Percentiles rank a stretch among this genome's conserved stretches.
These are phyloP conservation scores for Eulithis testata DNA, from an alignment of 2,888 invertebrate species.

Conservation along the genomic window DNA sequence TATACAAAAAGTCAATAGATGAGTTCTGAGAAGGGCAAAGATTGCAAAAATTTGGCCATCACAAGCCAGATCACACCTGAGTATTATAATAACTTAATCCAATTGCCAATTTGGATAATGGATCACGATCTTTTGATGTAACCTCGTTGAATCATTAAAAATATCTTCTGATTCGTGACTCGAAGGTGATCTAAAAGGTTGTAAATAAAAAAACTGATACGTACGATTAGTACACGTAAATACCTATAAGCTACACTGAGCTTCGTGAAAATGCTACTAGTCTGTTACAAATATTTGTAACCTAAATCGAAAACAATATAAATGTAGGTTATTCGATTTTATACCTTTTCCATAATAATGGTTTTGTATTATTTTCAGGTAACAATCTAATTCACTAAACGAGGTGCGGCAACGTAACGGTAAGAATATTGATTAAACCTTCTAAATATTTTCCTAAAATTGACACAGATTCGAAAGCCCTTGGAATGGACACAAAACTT, in stretches of 20 bases:
- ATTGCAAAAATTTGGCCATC: conserved; percentile 4
- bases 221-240: too few species aligned
- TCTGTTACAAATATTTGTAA: background rate
- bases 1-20: too few species aligned
- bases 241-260: too few species aligned
- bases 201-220: conserved; percentile 2
- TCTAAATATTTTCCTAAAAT: conserved; percentile 35
- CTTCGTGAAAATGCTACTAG: too few species aligned
- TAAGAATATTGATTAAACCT: conserved; percentile 30
- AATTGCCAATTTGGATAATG: conserved; percentile 26
- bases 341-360: background rate
- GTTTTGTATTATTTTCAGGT: conserved; percentile 35
- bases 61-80: conserved; percentile 24
- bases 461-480: conserved; percentile 39
- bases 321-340: background rate
- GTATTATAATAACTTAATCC: conserved; percentile 16
- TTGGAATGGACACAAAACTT: conserved; percentile 39
- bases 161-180: conserved; percentile 21
- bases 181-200: conserved; percentile 29
- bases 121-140: conserved; percentile 36
- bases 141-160: conserved; percentile 18
- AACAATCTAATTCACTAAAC: conserved; percentile 17
- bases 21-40: too few species aligned
- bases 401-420: conserved; percentile 14
- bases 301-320: too few species aligned